Conservation (phyloP, 2,113 vertebrate genomes). For the Limnothrissa miodon region DNA sequence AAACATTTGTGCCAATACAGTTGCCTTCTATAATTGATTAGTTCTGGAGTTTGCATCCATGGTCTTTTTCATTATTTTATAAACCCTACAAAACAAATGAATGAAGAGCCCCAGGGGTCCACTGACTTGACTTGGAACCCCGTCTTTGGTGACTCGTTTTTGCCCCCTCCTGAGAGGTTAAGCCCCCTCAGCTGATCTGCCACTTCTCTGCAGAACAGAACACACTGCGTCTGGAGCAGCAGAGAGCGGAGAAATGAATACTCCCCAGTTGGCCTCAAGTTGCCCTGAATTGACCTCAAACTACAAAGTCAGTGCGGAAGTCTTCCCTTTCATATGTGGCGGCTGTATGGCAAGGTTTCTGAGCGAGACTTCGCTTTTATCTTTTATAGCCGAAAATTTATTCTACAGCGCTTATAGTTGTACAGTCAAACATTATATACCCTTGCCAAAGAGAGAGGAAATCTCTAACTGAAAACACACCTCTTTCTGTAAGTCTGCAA, state of each 20-base stretch:
- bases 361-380: conserved; percentile 30
- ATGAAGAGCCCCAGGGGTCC: neutral
- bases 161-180: neutral
- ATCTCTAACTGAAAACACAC: conserved; percentile 16
- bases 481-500: neutral
- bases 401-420: conserved; percentile 31
- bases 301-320: conserved; percentile 25
- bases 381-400: conserved; percentile 37
- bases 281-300: conserved; percentile 13
- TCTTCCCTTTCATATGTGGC: conserved; percentile 35
- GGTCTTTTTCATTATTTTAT: neutral
- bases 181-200: neutral
- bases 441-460: conserved; percentile 31
- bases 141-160: neutral
- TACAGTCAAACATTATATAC: conserved; percentile 32
- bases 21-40: neutral
- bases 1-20: neutral
- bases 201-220: conserved; percentile 13
- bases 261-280: conserved; percentile 16
- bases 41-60: neutral
- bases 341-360: conserved; percentile 40
- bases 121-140: neutral
- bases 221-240: conserved; percentile 26
- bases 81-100: neutral
- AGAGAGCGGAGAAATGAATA: conserved; percentile 25